Percentiles rank a stretch among this genome's conserved stretches.
These are phyloP conservation scores for Tokudaia muenninki DNA, from an alignment of 2,797 vertebrate genomes.

Conservation along the genomic window DNA sequence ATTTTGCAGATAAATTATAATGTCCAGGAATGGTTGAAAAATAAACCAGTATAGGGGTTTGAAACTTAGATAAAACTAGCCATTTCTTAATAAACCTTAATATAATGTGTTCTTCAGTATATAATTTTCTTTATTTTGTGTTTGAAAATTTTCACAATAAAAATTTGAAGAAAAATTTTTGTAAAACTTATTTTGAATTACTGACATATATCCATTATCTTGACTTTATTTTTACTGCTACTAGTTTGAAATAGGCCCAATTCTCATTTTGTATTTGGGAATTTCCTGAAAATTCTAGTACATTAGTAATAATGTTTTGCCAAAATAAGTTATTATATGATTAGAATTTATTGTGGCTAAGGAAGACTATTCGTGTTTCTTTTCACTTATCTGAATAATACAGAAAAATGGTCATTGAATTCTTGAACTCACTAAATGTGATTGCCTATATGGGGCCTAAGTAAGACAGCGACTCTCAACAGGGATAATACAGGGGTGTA, in stretches of 20 bases:
- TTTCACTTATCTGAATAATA: not conserved
- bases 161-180: not conserved
- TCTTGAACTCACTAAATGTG: too few species aligned
- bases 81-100: not conserved
- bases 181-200: not conserved
- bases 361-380: not conserved
- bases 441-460: too few species aligned
- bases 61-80: too few species aligned
- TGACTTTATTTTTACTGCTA: not conserved
- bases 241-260: not conserved
- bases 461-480: too few species aligned
- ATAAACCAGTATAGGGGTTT: not conserved
- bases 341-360: not conserved
- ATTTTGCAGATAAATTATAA: not conserved
- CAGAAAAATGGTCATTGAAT: not conserved
- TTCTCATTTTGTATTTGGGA: not conserved
- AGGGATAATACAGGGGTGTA: too few species aligned
- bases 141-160: not conserved
- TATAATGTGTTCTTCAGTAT: not conserved
- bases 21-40: not conserved
- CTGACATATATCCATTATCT: not conserved
- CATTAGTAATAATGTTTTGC: not conserved
- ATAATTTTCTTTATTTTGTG: not conserved
- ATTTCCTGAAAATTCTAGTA: not conserved
- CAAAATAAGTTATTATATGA: not conserved